These are phyloP conservation scores for Cryptus armator DNA, from an alignment of 2,888 invertebrate species.

Conservation along the genomic window DNA sequence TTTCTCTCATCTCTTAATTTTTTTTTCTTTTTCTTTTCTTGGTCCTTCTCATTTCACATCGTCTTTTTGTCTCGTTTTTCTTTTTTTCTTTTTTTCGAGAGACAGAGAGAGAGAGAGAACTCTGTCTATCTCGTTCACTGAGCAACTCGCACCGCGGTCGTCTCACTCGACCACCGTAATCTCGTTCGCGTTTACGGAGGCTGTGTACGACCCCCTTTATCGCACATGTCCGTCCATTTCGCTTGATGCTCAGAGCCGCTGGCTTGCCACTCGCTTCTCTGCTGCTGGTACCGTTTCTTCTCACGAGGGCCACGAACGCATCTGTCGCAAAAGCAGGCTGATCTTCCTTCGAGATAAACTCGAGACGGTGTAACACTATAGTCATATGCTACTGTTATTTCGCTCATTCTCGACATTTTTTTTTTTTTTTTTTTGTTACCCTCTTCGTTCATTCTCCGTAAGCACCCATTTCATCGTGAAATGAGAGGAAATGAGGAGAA, in stretches of 20 bases:
- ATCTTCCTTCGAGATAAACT: slow-evolving; percentile 65
- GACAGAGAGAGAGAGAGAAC: slow-evolving; percentile 3
- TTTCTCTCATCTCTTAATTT: slow-evolving; percentile 34
- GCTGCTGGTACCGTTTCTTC: slow-evolving; percentile 40
- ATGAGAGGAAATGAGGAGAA: slow-evolving; percentile 28
- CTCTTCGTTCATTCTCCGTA: slow-evolving; percentile 56
- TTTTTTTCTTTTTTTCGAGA: slow-evolving; percentile 16
- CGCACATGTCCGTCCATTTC: slow-evolving; percentile 68
- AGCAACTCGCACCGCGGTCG: slow-evolving; percentile 9
- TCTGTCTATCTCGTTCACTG: slow-evolving; percentile 45
- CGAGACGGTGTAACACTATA: slow-evolving; percentile 52
- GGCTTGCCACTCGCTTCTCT: slow-evolving; percentile 3
- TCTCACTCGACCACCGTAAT: slow-evolving; percentile 55
- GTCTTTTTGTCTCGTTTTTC: slow-evolving; percentile 41
- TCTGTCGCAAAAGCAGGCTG: slow-evolving; percentile 59
- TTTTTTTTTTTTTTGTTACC: slow-evolving; percentile 4
- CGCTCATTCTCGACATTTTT: slow-evolving; percentile 58
- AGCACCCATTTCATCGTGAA: slow-evolving; percentile 56
- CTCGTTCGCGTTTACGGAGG: slow-evolving; percentile 67
- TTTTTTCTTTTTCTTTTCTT: slow-evolving; percentile 18
- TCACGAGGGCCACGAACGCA: slow-evolving; percentile 51
- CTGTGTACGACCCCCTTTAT: slow-evolving; percentile 71
- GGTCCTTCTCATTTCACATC: slow-evolving; percentile 32
- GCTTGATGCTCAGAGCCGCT: slow-evolving; percentile 51
- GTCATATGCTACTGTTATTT: slow-evolving; percentile 63